Percentiles rank a stretch among this genome's conserved stretches.
phyloP scores from a whole-genome alignment of 1,140 invertebrate species.

The Eupristina koningsbergeri region DNA sequence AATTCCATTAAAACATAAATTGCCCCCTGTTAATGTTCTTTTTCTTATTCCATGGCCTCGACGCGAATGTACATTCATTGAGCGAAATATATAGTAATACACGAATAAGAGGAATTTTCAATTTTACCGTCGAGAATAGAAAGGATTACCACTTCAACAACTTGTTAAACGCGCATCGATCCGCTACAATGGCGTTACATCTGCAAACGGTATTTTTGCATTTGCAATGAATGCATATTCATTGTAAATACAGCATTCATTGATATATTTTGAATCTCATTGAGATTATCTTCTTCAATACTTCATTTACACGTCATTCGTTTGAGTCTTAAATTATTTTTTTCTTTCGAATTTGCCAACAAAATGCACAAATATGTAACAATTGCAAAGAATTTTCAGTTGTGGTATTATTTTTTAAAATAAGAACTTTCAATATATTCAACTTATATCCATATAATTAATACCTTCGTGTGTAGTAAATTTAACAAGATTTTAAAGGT shows the following conservation, averaged over 20 bases:
- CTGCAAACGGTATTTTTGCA: background rate
- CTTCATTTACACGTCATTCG: background rate
- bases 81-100: background rate
- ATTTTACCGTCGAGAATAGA: conserved; percentile 7
- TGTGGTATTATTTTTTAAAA: too few relatives aligned
- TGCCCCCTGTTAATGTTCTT: background rate
- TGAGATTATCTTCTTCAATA: background rate
- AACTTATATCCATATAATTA: too few relatives aligned
- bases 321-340: too few relatives aligned
- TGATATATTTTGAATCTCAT: background rate
- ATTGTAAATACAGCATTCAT: background rate
- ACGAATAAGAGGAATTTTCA: conserved; percentile 18
- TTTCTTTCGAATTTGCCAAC: too few relatives aligned
- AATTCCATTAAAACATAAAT: background rate
- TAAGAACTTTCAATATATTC: too few relatives aligned
- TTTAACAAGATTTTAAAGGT: too few relatives aligned
- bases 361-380: too few relatives aligned
- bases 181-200: background rate
- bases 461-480: too few relatives aligned
- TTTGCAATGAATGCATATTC: background rate
- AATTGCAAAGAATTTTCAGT: too few relatives aligned
- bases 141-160: background rate
- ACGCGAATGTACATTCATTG: background rate
- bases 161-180: background rate
- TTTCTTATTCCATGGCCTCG: background rate